phyloP scores from a whole-genome alignment of 2,113 vertebrate genomes.

The Anolis sagrei region DNA sequence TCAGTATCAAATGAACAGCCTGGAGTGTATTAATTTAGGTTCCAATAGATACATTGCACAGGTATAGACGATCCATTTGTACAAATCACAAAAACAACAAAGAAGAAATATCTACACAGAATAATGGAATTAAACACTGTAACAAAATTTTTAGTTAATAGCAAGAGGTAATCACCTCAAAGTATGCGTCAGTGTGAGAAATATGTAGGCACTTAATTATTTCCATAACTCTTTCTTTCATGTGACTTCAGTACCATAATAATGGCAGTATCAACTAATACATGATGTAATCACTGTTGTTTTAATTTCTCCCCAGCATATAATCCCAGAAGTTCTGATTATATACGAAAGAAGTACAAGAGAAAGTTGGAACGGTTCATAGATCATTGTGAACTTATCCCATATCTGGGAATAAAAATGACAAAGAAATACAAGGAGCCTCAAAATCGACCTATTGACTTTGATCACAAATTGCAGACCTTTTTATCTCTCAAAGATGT shows the following conservation, averaged over 20 bases:
- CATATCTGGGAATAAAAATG: constrained; percentile 85
- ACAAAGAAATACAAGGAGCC: constrained; percentile 76
- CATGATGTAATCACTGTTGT: not conserved
- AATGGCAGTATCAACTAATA: not conserved
- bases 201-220: not conserved
- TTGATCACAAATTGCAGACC: constrained; percentile 80
- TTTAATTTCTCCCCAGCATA: constrained; percentile 78
- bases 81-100: too few relatives aligned
- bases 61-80: too few relatives aligned
- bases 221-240: not conserved
- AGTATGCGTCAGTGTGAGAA: not conserved
- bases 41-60: too few relatives aligned
- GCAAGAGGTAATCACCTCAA: not conserved
- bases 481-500: constrained; percentile 82
- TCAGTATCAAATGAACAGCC: too few relatives aligned
- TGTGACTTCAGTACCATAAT: not conserved
- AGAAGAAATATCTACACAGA: too few relatives aligned
- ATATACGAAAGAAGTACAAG: constrained; percentile 80
- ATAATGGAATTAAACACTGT: not conserved
- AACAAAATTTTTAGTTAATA: not conserved
- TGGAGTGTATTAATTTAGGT: too few relatives aligned
- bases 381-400: constrained; percentile 87
- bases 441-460: constrained; percentile 77
- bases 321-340: constrained; percentile 81
- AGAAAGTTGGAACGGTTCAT: constrained; percentile 83